These are phyloP conservation scores for Lacerta viridis DNA, from an alignment of 2,797 vertebrate genomes.

Conservation along the genomic window DNA sequence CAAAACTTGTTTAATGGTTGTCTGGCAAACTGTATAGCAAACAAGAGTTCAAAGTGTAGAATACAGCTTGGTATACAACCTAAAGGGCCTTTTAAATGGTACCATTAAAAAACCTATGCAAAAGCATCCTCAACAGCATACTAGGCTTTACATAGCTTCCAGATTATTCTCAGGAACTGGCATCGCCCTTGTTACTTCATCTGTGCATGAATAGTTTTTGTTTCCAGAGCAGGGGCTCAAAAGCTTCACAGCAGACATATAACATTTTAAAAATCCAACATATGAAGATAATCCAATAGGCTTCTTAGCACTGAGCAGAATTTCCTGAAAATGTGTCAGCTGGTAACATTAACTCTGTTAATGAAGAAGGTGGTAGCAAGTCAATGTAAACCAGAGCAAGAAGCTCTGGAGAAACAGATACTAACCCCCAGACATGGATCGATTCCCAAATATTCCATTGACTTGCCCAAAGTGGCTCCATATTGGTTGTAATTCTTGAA, in stretches of 20 bases:
- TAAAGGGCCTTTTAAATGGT: background rate
- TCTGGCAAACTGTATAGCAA: background rate
- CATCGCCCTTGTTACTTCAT: too few relatives aligned
- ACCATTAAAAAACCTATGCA: too few relatives aligned
- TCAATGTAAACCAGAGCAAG: background rate
- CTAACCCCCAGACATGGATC: background rate
- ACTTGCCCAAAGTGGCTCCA: background rate
- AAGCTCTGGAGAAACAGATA: background rate
- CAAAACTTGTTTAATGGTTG: background rate
- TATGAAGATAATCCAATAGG: too few relatives aligned
- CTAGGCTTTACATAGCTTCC: background rate
- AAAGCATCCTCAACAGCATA: background rate
- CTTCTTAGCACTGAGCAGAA: background rate
- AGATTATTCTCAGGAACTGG: background rate
- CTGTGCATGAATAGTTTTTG: background rate
- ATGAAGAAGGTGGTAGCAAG: background rate
- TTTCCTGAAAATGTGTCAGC: background rate
- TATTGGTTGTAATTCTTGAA: background rate
- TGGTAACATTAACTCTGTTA: background rate
- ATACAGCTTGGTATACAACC: background rate
- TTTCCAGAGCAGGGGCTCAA: background rate
- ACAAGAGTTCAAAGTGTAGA: background rate
- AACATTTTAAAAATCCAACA: background rate
- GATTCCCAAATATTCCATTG: background rate
- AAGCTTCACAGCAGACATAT: too few relatives aligned